Evolutionary conservation across 2,113 vertebrate genomes (phyloP).

Genomic region (Oncorhynchus keta): DNA sequence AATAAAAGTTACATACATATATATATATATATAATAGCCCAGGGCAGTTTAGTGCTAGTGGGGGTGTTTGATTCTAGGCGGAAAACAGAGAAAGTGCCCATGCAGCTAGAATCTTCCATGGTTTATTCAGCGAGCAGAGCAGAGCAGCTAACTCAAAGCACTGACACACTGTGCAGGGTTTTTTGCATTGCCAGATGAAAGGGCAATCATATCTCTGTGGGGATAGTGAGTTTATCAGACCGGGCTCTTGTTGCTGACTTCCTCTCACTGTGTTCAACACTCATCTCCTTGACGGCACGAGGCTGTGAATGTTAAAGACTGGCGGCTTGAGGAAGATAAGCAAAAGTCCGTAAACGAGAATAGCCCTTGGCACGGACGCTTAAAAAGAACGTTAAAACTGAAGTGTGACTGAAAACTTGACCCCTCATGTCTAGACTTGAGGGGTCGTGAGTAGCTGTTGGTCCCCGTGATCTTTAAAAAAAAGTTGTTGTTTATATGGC

Average conservation of each 20-base stretch:
- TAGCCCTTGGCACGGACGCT: not conserved
- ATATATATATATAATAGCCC: slow-evolving; percentile 22
- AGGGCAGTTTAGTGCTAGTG: slow-evolving; percentile 37
- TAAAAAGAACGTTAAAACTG: too few relatives aligned
- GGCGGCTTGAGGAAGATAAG: too few relatives aligned
- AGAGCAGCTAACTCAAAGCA: slow-evolving; percentile 25
- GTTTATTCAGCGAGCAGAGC: slow-evolving; percentile 48
- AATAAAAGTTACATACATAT: slow-evolving; percentile 20
- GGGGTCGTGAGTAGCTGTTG: too few relatives aligned
- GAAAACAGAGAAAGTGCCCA: slow-evolving; percentile 35
- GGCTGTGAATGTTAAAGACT: slow-evolving; percentile 49
- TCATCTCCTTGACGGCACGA: slow-evolving; percentile 32
- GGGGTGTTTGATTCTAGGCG: slow-evolving; percentile 30
- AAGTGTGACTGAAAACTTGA: too few relatives aligned
- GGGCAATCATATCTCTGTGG: slow-evolving; percentile 44
- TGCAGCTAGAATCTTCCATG: slow-evolving; percentile 37
- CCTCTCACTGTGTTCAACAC: slow-evolving; percentile 41
- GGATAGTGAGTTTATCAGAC: slow-evolving; percentile 45
- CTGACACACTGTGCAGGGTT: slow-evolving; percentile 12
- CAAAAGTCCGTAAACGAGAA: not conserved
- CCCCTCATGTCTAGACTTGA: too few relatives aligned
- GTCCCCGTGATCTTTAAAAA: too few relatives aligned
- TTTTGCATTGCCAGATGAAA: slow-evolving; percentile 40
- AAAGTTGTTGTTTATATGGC: too few relatives aligned
- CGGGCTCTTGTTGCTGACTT: slow-evolving; percentile 35